phyloP scores from a whole-genome alignment of 1,140 invertebrate genomes.

The Cydia amplana region DNA sequence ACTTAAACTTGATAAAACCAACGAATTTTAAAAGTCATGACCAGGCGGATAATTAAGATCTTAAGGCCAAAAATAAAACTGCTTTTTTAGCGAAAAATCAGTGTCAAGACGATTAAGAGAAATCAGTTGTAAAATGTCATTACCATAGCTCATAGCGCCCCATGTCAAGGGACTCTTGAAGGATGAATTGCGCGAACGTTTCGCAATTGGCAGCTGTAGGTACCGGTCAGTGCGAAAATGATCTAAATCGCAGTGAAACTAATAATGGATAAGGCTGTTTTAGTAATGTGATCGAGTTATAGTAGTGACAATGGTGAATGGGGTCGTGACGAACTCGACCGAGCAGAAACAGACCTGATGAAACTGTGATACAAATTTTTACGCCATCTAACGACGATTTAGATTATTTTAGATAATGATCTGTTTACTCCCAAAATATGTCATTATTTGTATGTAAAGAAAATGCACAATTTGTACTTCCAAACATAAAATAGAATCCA shows the following conservation, averaged over 20 bases:
- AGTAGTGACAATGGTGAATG: neutral
- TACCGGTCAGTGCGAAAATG: neutral
- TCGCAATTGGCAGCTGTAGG: neutral
- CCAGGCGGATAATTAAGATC: neutral
- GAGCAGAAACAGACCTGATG: neutral
- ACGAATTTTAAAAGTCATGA: slow-evolving; percentile 2
- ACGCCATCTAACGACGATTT: no score
- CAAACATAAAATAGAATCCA: no score
- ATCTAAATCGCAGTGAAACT: neutral
- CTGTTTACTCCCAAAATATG: no score
- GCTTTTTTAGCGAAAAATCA: slow-evolving; percentile 9
- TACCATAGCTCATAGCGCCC: slow-evolving; percentile 28
- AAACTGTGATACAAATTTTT: neutral
- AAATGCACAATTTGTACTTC: no score
- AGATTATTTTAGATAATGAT: no score
- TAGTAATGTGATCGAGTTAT: neutral
- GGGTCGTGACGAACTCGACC: neutral
- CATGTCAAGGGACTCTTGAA: slow-evolving; percentile 21
- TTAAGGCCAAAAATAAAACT: slow-evolving; percentile 1
- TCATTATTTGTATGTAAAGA: no score
- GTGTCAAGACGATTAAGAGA: slow-evolving; percentile 32
- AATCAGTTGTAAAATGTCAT: slow-evolving; percentile 24
- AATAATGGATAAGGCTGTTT: neutral
- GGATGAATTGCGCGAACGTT: slow-evolving; percentile 17
- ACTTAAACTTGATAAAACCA: neutral